Evolutionary conservation across 2,113 vertebrate genomes (phyloP), one percentile per base, ranked within the genome.

Genomic region (Odocoileus virginianus): DNA sequence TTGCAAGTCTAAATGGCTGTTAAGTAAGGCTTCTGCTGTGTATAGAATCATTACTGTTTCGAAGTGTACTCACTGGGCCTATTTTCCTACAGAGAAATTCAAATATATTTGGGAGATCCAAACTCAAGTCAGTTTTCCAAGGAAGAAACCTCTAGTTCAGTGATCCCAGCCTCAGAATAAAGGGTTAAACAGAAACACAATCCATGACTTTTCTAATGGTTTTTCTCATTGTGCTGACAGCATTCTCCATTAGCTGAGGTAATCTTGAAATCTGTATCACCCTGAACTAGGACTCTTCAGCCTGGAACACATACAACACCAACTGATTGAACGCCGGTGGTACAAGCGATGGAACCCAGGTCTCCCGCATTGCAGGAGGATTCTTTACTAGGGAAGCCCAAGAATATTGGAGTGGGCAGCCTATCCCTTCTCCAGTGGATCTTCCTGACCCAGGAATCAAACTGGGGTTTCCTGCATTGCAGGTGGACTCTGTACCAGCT

Each of bases 181-280:
- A 87, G 45, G 5, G 30, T 50, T 94, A 83, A 94, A 92, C 28
- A 90, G 92, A 81, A 95, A 28, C 84, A 83, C 10, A 87, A 58
- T 36, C 4, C 16, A 19, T 58, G 47, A 33, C 50, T 89, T 91
- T 95, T 88, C 85, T 90, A 45, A 61, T 55, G 6, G 30, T 43
- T 78, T 86, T 83, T 86, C 7, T 40, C 36, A n/a, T 45, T 60
- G 40, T 15, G 23, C 43, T 83, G 47, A 60, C 11, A 86, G 64
- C 33, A 54, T 90, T 87, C 74, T 96, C 30, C 47, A 88, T 95
- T 36, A 79, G 40, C n/a, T 36, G 23, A 30, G 88, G 58, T 25
- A 76, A 57, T 93, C 60, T 76, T 64, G 64, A 94, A 93, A 95
- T 91, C 89, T 17, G 25, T 87, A 76, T 97, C 79, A 71, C 61